phyloP scores from a whole-genome alignment of 2,113 vertebrate genomes.

The Sialia sialis region DNA sequence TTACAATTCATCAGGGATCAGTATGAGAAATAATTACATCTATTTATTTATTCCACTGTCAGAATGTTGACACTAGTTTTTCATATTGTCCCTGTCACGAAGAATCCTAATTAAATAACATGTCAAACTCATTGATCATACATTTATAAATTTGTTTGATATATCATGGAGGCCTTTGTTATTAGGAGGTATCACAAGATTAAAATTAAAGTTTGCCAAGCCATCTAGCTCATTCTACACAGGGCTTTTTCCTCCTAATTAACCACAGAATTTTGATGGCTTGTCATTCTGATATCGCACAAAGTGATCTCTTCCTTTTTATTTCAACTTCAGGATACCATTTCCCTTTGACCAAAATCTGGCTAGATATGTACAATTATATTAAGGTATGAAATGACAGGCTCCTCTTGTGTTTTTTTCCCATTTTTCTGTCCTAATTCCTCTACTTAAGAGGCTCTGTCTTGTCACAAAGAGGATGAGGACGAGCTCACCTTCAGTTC shows the following conservation, averaged over 20 bases:
- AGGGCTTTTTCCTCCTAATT: constrained; percentile 49
- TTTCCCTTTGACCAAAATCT: constrained; percentile 16
- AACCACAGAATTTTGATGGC: constrained; percentile 64
- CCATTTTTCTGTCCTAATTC: constrained; percentile 30
- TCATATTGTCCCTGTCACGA: constrained; percentile 80
- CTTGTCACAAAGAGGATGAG: neutral
- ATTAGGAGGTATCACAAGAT: constrained; percentile 62
- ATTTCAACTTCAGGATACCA: neutral
- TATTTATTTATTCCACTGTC: constrained; percentile 87
- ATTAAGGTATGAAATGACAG: constrained; percentile 21
- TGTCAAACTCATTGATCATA: constrained; percentile 79
- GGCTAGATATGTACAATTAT: constrained; percentile 4
- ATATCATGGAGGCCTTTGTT: constrained; percentile 63
- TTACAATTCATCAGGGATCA: constrained; percentile 81
- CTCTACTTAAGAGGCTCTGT: neutral
- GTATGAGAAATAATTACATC: constrained; percentile 81
- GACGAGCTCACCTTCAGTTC: neutral
- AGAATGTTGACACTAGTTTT: constrained; percentile 84
- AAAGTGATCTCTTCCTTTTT: constrained; percentile 55
- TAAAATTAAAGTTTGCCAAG: constrained; percentile 72
- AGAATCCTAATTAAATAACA: constrained; percentile 81
- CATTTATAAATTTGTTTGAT: constrained; percentile 69
- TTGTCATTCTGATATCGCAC: constrained; percentile 61
- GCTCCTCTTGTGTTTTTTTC: neutral
- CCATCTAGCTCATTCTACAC: constrained; percentile 43